Percentiles rank a stretch among this genome's conserved stretches.
Conservation (phyloP, 2,113 vertebrate genomes). For the Austrofundulus limnaeus region DNA sequence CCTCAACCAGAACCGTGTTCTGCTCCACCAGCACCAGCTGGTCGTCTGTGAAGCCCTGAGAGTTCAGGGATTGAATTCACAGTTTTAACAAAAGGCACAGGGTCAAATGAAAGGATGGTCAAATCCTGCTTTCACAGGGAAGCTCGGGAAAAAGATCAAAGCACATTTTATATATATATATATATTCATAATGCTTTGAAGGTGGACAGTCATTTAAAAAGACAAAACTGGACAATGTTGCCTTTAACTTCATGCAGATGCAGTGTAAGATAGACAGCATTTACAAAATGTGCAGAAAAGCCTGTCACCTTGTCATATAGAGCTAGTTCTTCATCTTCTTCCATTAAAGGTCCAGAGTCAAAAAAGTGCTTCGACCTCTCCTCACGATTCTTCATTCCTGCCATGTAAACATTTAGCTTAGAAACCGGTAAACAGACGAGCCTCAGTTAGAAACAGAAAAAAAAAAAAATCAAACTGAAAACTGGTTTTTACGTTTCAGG, state of each 20-base stretch:
- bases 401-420: slow-evolving; percentile 8
- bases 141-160: no score
- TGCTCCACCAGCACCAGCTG: slow-evolving; percentile 91
- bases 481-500: slow-evolving; percentile 92
- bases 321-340: slow-evolving; percentile 89
- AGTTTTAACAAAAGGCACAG: no score
- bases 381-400: slow-evolving; percentile 98
- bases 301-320: slow-evolving; percentile 86
- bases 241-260: no score
- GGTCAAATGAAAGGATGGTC: no score
- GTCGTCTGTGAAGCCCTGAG: slow-evolving; percentile 91
- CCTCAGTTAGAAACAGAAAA: background rate
- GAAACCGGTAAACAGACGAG: no score
- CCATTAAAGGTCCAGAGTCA: slow-evolving; percentile 92
- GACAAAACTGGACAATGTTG: no score
- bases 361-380: slow-evolving; percentile 98
- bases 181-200: no score
- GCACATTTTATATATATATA: no score
- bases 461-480: background rate
- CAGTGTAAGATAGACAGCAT: no score
- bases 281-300: background rate
- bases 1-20: slow-evolving; percentile 91
- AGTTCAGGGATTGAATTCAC: background rate
- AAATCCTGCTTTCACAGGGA: no score
- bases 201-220: no score